Evolutionary conservation across 2,113 vertebrate genomes (phyloP).

Genomic region (Ceyx cyanopectus): DNA sequence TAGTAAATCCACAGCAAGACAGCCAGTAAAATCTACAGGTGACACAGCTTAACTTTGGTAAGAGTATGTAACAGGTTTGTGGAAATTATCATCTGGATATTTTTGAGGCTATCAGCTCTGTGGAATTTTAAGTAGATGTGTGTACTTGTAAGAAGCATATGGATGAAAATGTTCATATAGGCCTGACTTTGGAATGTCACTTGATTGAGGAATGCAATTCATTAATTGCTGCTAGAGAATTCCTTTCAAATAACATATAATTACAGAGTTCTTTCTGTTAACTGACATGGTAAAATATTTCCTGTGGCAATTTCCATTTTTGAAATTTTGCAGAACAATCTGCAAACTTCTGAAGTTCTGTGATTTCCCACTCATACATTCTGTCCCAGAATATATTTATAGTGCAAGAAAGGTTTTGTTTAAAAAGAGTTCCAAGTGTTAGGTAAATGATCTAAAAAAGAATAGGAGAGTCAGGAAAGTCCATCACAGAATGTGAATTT

Average conservation of each 20-base stretch:
- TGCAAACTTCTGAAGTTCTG: neutral
- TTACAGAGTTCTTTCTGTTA: neutral
- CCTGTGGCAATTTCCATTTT: neutral
- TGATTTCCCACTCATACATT: neutral
- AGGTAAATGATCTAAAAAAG: neutral
- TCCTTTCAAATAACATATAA: neutral
- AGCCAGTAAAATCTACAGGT: neutral
- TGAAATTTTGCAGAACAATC: neutral
- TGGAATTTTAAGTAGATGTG: neutral
- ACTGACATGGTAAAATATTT: neutral
- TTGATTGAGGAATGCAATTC: neutral
- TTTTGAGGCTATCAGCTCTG: neutral
- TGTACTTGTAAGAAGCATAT: neutral
- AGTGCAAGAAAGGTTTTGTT: neutral
- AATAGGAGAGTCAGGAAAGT: neutral
- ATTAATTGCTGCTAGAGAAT: neutral
- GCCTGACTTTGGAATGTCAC: neutral
- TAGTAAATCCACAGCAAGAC: neutral
- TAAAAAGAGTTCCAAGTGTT: neutral
- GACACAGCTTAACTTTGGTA: neutral
- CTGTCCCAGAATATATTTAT: neutral
- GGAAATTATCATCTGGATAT: neutral
- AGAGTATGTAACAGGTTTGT: neutral
- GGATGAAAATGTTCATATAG: neutral
- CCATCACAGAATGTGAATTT: neutral